A percentile compares a stretch with the other conserved stretches of the same genome.
Conservation (phyloP, 2,113 vertebrate species). For the Irena cyanogastra region DNA sequence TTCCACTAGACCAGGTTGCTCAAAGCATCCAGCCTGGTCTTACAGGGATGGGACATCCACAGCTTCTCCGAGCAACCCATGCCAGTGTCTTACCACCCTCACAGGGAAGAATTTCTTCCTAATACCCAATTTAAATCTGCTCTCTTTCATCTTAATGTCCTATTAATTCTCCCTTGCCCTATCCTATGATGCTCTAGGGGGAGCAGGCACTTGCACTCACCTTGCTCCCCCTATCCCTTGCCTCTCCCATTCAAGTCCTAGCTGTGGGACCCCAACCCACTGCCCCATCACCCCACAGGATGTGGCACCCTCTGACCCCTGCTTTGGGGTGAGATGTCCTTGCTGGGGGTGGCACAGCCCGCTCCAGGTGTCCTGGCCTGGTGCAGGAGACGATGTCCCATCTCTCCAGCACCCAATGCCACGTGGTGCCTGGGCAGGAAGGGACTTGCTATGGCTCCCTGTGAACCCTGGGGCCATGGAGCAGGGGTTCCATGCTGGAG, state of each 20-base stretch:
- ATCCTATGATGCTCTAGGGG: background rate
- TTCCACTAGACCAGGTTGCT: background rate
- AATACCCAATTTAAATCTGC: background rate
- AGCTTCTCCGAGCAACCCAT: background rate
- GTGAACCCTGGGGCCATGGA: background rate
- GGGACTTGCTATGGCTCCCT: rapidly evolving
- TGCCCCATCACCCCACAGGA: background rate
- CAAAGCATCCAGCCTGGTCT: background rate
- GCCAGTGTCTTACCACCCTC: background rate
- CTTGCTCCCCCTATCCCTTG: background rate
- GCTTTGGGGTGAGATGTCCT: background rate
- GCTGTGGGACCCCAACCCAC: rapidly evolving
- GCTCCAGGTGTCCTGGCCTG: background rate
- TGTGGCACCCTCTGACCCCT: background rate
- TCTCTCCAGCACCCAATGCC: background rate
- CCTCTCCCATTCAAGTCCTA: background rate
- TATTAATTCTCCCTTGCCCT: background rate
- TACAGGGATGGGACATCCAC: background rate
- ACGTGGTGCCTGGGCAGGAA: rapidly evolving
- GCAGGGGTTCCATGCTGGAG: background rate
- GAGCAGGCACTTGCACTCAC: background rate
- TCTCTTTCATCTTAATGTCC: background rate
- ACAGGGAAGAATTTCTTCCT: background rate
- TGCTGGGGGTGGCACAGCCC: background rate
- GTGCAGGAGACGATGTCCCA: rapidly evolving